Evolutionary conservation across 2,888 invertebrate genomes (phyloP), one percentile per base, ranked within the genome.

Genomic region (Acronicta alni): DNA sequence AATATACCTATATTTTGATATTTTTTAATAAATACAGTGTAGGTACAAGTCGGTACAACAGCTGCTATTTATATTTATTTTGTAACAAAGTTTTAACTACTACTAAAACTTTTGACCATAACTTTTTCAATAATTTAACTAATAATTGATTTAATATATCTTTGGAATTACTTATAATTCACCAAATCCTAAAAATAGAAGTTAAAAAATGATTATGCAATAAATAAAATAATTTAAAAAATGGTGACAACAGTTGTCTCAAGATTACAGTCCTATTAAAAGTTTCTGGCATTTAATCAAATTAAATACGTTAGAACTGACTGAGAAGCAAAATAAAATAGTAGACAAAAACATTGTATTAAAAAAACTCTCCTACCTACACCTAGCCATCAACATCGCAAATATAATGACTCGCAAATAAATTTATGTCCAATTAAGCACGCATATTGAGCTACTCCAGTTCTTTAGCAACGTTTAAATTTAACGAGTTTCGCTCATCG

Each of bases 401-500:
- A 67, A 58, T 61, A 62, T 63, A 71, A 72, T 61, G 59, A 65
- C 49, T 72, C 59, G 46, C 58, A 60, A 67, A 60, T 66, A 64
- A 76, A 72, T 75, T 68, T 61, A 72, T 52, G 58, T 57, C 67
- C 74, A 82, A 80, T 82, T 80, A 78, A 73, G 63, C 62, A 77
- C 69, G 67, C 67, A 52, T 66, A 65, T 71, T 69, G 47, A 66
- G 69, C 61, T 72, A 73, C 71, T 77, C 63, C 63, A 65, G 65
- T 72, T 72, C 61, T 75, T 71, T 57, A 59, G 52, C 56, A 78
- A 76, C 65, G 74, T 79, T 83, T 75, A 79, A 78, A 79, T 80
- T 79, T 81, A 83, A 83, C 77, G 79, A 81, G 80, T 84, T 82
- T 77, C 72, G 67, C 68, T 79, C 73, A 87, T 87, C 88, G 90